Percentiles rank a stretch among this genome's conserved stretches.
Conservation (phyloP, 37 sponge, comb jelly and placozoan species). For the Spongilla lacustris region DNA sequence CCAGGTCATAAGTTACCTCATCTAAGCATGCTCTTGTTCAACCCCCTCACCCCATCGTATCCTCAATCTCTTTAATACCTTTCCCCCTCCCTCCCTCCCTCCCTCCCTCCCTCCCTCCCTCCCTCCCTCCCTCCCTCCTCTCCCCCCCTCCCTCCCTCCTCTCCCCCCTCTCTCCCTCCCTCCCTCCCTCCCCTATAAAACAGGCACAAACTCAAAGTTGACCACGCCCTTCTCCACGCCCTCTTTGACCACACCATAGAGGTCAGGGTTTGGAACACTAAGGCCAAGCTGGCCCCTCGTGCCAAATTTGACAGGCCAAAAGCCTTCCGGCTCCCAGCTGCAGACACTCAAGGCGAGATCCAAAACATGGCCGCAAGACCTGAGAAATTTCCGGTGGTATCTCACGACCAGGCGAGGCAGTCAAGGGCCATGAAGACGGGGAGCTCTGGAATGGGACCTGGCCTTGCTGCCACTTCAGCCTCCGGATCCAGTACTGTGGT, state of each 20-base stretch:
- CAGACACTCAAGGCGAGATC: neutral
- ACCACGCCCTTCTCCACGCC: constrained; percentile 52
- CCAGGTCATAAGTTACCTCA: too few species aligned
- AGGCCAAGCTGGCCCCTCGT: constrained; percentile 69
- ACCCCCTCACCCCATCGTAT: too few species aligned
- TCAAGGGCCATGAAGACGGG: neutral
- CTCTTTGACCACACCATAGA: constrained; percentile 74
- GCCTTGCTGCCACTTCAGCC: neutral
- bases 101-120: too few species aligned
- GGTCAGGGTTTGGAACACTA: constrained; percentile 79
- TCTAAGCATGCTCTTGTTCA: too few species aligned
- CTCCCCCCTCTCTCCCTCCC: too few species aligned
- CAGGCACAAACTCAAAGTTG: constrained; percentile 71
- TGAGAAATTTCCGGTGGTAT: constrained; percentile 5
- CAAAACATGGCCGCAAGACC: neutral
- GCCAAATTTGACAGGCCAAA: constrained; percentile 87
- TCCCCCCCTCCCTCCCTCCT: too few species aligned
- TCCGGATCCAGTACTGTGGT: too few species aligned
- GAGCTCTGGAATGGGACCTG: neutral
- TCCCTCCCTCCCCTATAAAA: too few species aligned
- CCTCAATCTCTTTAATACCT: too few species aligned
- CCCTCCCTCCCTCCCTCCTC: too few species aligned
- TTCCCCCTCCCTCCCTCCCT: too few species aligned
- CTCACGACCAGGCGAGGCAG: constrained; percentile 22
- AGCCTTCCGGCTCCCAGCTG: constrained; percentile 71